Conservation (phyloP, 2,888 invertebrate species). For the Lasioglossum leucozonium region DNA sequence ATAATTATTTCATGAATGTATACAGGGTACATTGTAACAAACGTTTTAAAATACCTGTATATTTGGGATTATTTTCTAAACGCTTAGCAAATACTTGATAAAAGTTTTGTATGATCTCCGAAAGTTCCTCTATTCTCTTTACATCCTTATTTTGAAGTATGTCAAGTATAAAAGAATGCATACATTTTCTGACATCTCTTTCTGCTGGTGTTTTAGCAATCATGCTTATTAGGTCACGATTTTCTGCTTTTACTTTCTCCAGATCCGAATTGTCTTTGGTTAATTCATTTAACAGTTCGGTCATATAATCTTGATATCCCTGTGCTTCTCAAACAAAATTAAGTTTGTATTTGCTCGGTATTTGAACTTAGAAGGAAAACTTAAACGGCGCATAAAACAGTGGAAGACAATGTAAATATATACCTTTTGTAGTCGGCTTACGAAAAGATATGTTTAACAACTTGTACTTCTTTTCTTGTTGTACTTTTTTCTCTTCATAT, state of each 20-base stretch:
- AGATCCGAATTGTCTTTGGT: conserved; percentile 85
- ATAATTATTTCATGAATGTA: not conserved
- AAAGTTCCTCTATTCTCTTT: conserved; percentile 92
- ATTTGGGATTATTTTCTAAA: conserved; percentile 89
- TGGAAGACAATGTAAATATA: conserved; percentile 8
- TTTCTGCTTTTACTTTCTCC: conserved; percentile 85
- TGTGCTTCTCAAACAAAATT: conserved; percentile 76
- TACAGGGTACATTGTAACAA: not conserved
- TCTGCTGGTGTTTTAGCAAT: conserved; percentile 83
- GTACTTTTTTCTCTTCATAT: conserved; percentile 91
- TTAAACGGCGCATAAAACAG: not conserved
- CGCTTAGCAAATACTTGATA: conserved; percentile 93
- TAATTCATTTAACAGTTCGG: conserved; percentile 81
- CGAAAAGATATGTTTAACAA: conserved; percentile 91
- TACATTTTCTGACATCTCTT: conserved; percentile 89
- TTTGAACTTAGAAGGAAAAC: not conserved
- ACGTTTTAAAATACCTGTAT: conserved; percentile 84
- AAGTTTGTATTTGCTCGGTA: not conserved
- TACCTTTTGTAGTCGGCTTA: conserved; percentile 89
- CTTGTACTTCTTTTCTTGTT: conserved; percentile 91
- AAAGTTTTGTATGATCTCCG: conserved; percentile 95
- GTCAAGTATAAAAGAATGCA: conserved; percentile 88
- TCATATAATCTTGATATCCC: conserved; percentile 80
- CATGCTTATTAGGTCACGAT: conserved; percentile 77
- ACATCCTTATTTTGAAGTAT: conserved; percentile 87